Evolutionary conservation across 2,113 vertebrate species (phyloP), one percentile per base, ranked within the genome.

Genomic region (Zosterops hypoxanthus): DNA sequence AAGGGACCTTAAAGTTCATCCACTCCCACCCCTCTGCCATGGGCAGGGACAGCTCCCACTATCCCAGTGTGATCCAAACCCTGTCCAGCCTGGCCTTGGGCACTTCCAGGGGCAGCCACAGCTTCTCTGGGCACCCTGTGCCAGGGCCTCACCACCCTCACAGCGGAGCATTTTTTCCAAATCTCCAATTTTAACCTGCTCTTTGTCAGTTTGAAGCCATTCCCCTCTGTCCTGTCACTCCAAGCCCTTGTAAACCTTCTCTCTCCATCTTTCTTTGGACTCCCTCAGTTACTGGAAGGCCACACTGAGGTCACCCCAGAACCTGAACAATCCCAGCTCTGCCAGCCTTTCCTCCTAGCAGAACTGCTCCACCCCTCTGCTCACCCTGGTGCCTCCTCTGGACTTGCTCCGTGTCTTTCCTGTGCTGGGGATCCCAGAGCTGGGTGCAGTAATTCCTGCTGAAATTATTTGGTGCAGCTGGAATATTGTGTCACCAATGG

Each of bases 31-130:
- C 19, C 14, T 3, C 26, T 53, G 28, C 46, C 46, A 21, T 8
- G 39, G 6, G 6, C 33, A 46, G 60, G 20, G 46, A 47, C n/a
- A 29, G 7, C 42, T 81, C 3, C 36, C 39, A 14, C 19, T 9
- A 0, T 8, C 19, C 53, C 39, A 66, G 36, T 11, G 0, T 60
- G 33, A 20, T 75, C 69, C 60, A 52, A 59, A 18, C 18, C 9
- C 36, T 0, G 0, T 64, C 50, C 86, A 72, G 1, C 34, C 57
- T 36, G 57, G 24, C 34, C 57, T 60, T 36, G 57, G 57, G 0
- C 14, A 9, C 12, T 17, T 52, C 72, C 71, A 75, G 60, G 39
- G 13, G 39, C 69, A 68, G 9, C 61, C 69, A 47, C 69, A 60
- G 53, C 39, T 82, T 3, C 53, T 68, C 46, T 55, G n/a, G 11